Base-by-base conservation (phyloP, 2,797 vertebrate genomes). In the Urosaurus nigricauda region DNA sequence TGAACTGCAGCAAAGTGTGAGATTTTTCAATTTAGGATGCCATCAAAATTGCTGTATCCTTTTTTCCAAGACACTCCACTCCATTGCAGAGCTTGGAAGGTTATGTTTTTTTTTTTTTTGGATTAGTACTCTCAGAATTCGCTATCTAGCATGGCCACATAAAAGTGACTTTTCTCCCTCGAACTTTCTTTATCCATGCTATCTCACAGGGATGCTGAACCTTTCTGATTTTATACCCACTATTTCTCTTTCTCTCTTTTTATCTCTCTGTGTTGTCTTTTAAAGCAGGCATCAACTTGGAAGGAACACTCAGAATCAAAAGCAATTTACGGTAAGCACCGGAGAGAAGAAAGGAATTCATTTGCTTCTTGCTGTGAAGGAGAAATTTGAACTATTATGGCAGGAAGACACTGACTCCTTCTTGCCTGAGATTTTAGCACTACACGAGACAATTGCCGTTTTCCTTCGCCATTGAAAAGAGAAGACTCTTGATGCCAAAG, bases 311-410 rank as follows among this genome's bases (percentile, higher is more conserved):
- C 1, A 11, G 90, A 84, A 24, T 4, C 37, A 87, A 60, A 21
- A 0, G 0, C 73, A 43, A 32, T 71, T 32, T 83, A 43, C 43
- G 0, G 43, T 43, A 47, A 63, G 13, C 47, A 32, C 24, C 0
- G 17, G 63, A 60, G 85, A 91, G 88, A 47, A 40, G 21, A 2
- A 0, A 68, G 0, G 43, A 75, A 74, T 85, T 0, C 74, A 74
- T 87, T 73, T 77, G 19, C 90, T 74, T 84, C 70, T 0, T 40
- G 0, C 90, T 87, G 32, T 58, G 91, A 51, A 35, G 17, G 6
- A 92, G 93, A 86, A 92, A 88, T 92, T 89, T 87, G 83, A 35
- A 68, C 90, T 79, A 26, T 32, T 4, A 2, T 43, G 35, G 0
- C 82, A 63, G 32, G 93, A 88, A 89, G 70, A 19, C 16, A 37